Evolutionary conservation across 2,113 vertebrate species (phyloP), one percentile per base, ranked within the genome.

Genomic region (Myxocyprinus asiaticus): DNA sequence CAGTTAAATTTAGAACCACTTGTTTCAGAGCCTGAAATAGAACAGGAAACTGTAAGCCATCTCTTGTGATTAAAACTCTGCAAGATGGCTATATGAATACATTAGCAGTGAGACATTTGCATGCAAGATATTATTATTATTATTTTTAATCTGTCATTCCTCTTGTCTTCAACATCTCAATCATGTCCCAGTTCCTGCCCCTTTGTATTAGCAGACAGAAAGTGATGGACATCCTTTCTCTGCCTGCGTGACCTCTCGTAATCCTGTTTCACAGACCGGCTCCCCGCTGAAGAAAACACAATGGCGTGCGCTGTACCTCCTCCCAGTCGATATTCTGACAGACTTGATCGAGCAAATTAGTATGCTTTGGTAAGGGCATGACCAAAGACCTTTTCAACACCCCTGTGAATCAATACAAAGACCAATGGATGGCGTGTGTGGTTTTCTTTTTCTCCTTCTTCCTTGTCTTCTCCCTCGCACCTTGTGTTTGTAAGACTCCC

Each of bases 331-430:
- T 98, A 96, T 91, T 95, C 96, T 93, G 94, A 97, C 95, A 96
- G 96, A 95, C 94, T 96, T 96, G 96, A 98, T 97, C 94, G 94
- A 95, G 96, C 94, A 98, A 97, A 98, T 99, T 97, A 98, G 96
- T 95, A 96, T 96, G 95, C 95, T 95, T 95, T 94, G 94, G 95
- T 94, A 94, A 95, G 96, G 96, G 95, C 95, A 94, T 61, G 94
- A 97, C 96, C 96, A 95, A 95, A 95, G 96, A 95, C 95, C 95
- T 96, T 97, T 97, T 95, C 96, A 96, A 94, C 96, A 95, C 94
- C 93, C 92, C 91, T 89, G 92, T 89, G 89, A 95, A 97, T 99
- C 96, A 93, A 98, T 98, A 95, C 93, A 94, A 93, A 95, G 94
- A 92, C 93, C 94, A 94, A 92, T 91, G 90, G 94, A 96, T 90